Conservation (phyloP, 2,113 vertebrate species). For the Lagenorhynchus albirostris region DNA sequence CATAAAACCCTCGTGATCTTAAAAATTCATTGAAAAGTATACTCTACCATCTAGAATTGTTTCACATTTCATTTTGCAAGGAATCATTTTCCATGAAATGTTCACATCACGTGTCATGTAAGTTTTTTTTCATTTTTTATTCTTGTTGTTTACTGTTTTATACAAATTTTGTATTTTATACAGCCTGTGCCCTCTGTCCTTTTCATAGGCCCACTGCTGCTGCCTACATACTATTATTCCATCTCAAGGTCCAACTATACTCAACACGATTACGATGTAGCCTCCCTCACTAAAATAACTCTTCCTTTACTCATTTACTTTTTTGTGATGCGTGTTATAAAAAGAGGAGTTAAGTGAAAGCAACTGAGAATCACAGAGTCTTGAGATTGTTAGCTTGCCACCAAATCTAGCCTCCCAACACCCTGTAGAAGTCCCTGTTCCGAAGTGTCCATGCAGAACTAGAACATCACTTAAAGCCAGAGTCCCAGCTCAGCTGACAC, state of each 20-base stretch:
- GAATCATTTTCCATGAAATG: background rate
- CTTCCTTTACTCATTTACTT: background rate
- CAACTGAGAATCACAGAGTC: background rate
- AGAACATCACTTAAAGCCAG: background rate
- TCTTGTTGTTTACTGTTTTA: background rate
- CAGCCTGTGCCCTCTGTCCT: background rate
- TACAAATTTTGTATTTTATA: background rate
- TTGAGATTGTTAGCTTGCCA: background rate
- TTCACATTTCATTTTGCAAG: background rate
- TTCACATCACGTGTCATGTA: background rate
- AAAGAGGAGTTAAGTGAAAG: background rate
- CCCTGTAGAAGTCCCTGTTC: background rate
- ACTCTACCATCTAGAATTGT: background rate
- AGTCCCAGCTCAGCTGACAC: background rate
- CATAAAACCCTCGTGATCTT: background rate
- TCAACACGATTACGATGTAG: conserved; percentile 29
- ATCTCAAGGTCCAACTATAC: background rate
- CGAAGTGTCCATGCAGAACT: background rate
- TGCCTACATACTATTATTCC: background rate
- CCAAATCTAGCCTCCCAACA: background rate
- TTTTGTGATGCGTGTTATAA: background rate
- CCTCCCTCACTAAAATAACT: conserved; percentile 29
- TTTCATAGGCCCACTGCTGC: background rate
- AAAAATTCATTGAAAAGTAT: background rate
- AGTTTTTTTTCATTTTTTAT: background rate